A percentile compares a stretch with the other conserved stretches of the same genome.
phyloP scores from a whole-genome alignment of 2,888 invertebrate genomes.

The Euclidia mi region DNA sequence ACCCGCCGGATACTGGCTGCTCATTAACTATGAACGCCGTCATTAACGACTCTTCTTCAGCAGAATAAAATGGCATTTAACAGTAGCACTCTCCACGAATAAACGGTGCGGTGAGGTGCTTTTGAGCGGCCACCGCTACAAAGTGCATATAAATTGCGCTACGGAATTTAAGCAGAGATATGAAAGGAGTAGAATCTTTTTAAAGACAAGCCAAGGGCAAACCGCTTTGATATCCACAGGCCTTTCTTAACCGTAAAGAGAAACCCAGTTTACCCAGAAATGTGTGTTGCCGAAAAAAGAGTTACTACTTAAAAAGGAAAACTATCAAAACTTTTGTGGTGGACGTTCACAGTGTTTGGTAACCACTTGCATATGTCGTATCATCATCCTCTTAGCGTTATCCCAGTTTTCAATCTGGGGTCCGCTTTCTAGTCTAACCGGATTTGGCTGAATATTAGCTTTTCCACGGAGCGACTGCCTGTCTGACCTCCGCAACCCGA shows the following conservation, averaged over 20 bases:
- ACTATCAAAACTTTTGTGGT: no score
- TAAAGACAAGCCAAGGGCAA: conserved; percentile 78
- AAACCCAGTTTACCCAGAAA: conserved; percentile 27
- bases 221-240: conserved; percentile 64
- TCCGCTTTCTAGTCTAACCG: no score
- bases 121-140: conserved; percentile 82
- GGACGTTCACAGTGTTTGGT: no score
- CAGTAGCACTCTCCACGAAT: conserved; percentile 83
- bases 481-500: no score
- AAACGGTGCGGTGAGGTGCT: conserved; percentile 79
- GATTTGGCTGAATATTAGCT: no score
- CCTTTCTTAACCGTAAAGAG: conserved; percentile 48
- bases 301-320: background rate
- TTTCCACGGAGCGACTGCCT: no score
- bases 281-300: conserved; percentile 4
- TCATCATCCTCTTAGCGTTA: no score
- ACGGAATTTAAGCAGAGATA: conserved; percentile 84
- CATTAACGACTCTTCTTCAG: conserved; percentile 87
- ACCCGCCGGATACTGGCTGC: conserved; percentile 85
- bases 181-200: conserved; percentile 80
- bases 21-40: conserved; percentile 89
- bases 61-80: conserved; percentile 84
- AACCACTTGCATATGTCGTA: no score
- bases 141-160: conserved; percentile 89
- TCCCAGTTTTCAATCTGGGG: no score